Percentiles rank a stretch among this genome's conserved stretches.
These are phyloP conservation scores for Rattus norvegicus DNA, from an alignment of 2,113 vertebrate genomes.

Conservation along the genomic window GRCr8 NC_086021.1:87264501-87265000, in stretches of 20 bases:
- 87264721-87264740: neutral
- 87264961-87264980: neutral
- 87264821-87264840: neutral
- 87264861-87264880: neutral
- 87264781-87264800: neutral
- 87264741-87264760: neutral
- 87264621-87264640: constrained; percentile 76
- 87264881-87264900: neutral
- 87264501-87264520: constrained; percentile 66
- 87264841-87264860: neutral
- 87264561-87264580: constrained; percentile 82
- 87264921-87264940: neutral
- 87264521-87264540: constrained; percentile 79
- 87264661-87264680: constrained; percentile 74
- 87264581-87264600: constrained; percentile 67
- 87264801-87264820: neutral
- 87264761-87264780: neutral
- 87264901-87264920: neutral
- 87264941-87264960: neutral
- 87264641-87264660: constrained; percentile 78
- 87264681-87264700: constrained; percentile 71
- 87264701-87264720: constrained; percentile 42
- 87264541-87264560: constrained; percentile 82
- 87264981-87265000: neutral
- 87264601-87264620: constrained; percentile 49